Evolutionary conservation across 2,113 vertebrate species (phyloP), one percentile per base, ranked within the genome.

Genomic region (Hypomesus transpacificus): DNA sequence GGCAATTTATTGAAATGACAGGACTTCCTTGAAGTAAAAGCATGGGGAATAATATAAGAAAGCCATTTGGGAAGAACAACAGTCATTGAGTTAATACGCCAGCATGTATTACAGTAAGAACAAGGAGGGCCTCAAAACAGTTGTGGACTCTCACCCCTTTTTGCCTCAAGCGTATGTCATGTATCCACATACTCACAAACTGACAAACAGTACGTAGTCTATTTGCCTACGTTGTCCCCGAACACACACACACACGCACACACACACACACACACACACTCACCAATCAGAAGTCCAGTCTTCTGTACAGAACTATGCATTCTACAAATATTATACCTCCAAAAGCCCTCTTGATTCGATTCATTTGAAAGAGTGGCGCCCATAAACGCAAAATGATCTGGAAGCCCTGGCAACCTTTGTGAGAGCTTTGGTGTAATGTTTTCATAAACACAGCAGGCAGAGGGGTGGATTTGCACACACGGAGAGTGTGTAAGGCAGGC

Each of bases 371-470:
- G 24, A 58, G 28, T 21, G n/a, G 67, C 18, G 18, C 22, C 46
- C n/a, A 62, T 67, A 60, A 77, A 78, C 39, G 39, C 7, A 13
- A 46, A 46, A 46, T 69, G 78, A 83, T 82, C 76, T 75, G 56
- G 52, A 81, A 67, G 51, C 51, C 69, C 24, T 4, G 24, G 50
- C 24, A 24, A 69, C 81, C 78, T 87, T 86, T 74, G 62, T 74
- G 71, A 84, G 65, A 79, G 73, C 73, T 85, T 85, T 78, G 65
- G 65, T 46, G 66, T 56, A 79, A 83, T 72, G 66, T 83, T 85
- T 86, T 85, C 73, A 79, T 69, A 86, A 88, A 82, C 84, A 77
- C 75, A 75, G 81, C 31, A 66, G 21, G 28, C 68, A 60, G 60
- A 51, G 39, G 39, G 34, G 52, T 20, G 22, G 26, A 59, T 69